A percentile compares a stretch with the other conserved stretches of the same genome.
phyloP scores from a whole-genome alignment of 1,140 invertebrate genomes.

The Drosophila saltans region DNA sequence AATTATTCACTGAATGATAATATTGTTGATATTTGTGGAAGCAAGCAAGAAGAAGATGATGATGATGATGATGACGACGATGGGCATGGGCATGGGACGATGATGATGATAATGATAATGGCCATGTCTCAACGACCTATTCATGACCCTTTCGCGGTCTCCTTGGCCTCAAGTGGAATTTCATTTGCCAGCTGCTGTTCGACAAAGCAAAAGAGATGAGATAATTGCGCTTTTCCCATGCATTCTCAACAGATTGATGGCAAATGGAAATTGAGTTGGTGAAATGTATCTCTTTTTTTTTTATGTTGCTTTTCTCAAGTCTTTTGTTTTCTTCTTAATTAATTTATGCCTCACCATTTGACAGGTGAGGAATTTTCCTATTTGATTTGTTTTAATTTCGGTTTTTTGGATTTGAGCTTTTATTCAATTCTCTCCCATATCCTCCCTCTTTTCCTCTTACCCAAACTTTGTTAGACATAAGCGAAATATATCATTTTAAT shows the following conservation, averaged over 20 bases:
- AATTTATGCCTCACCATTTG: slow-evolving; percentile 57
- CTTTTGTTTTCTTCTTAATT: slow-evolving; percentile 46
- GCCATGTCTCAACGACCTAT: slow-evolving; percentile 73
- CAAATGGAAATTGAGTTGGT: slow-evolving; percentile 67
- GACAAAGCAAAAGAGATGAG: slow-evolving; percentile 53
- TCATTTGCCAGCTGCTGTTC: slow-evolving; percentile 49
- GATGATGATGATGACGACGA: slow-evolving; percentile 38
- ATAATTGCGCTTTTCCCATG: slow-evolving; percentile 75
- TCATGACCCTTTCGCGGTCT: slow-evolving; percentile 72
- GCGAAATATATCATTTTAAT: slow-evolving; percentile 56
- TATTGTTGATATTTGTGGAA: slow-evolving; percentile 71
- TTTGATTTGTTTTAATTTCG: slow-evolving; percentile 61
- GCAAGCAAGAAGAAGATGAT: slow-evolving; percentile 12
- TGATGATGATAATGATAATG: slow-evolving; percentile 57
- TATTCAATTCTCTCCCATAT: background rate
- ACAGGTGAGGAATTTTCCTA: slow-evolving; percentile 52
- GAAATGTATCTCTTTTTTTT: slow-evolving; percentile 40
- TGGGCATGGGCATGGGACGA: slow-evolving; percentile 44
- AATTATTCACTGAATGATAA: slow-evolving; percentile 82
- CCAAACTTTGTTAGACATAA: slow-evolving; percentile 22
- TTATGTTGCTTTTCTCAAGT: slow-evolving; percentile 16
- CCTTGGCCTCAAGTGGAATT: slow-evolving; percentile 54
- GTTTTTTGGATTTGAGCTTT: slow-evolving; percentile 49
- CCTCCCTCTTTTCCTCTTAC: background rate
- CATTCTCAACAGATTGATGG: slow-evolving; percentile 67